These are phyloP conservation scores for Lasioglossum lativentre DNA, from an alignment of 2,888 invertebrate genomes.

Conservation along the genomic window DNA sequence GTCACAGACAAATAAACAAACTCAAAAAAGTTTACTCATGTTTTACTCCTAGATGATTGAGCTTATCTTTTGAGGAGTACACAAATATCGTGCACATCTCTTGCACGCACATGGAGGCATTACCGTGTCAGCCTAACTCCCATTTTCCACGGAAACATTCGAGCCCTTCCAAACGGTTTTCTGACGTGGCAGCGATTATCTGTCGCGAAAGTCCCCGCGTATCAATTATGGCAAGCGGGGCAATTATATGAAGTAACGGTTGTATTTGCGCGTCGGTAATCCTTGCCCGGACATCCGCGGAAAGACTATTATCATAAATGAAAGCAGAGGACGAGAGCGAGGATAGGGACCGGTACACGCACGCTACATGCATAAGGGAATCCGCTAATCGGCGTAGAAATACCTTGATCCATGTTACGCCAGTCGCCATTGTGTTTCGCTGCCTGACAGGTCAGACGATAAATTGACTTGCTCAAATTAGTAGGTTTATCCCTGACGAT, in stretches of 20 bases:
- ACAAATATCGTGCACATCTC: too few relatives aligned
- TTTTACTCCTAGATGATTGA: too few relatives aligned
- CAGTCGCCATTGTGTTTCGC: conserved; percentile 34
- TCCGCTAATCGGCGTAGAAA: conserved; percentile 42
- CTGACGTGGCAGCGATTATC: too few relatives aligned
- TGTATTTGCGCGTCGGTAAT: background rate
- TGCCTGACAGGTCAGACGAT: conserved; percentile 57
- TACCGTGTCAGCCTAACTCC: too few relatives aligned
- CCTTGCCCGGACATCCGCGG: background rate
- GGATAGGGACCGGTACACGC: background rate
- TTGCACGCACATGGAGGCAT: too few relatives aligned
- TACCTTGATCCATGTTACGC: conserved; percentile 42
- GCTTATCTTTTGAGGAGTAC: too few relatives aligned
- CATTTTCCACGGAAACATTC: too few relatives aligned
- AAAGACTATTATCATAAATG: conserved; percentile 32
- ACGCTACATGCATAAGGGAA: conserved; percentile 20
- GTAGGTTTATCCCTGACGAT: conserved; percentile 65
- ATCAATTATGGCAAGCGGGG: background rate
- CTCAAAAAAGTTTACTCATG: too few relatives aligned
- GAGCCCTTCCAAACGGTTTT: too few relatives aligned
- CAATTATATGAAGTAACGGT: background rate
- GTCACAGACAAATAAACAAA: too few relatives aligned
- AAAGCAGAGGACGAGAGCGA: conserved; percentile 1
- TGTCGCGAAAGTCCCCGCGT: background rate
- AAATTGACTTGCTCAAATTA: conserved; percentile 65